Base-by-base conservation (phyloP, 2,113 vertebrate genomes). In the Istiophorus platypterus region DNA sequence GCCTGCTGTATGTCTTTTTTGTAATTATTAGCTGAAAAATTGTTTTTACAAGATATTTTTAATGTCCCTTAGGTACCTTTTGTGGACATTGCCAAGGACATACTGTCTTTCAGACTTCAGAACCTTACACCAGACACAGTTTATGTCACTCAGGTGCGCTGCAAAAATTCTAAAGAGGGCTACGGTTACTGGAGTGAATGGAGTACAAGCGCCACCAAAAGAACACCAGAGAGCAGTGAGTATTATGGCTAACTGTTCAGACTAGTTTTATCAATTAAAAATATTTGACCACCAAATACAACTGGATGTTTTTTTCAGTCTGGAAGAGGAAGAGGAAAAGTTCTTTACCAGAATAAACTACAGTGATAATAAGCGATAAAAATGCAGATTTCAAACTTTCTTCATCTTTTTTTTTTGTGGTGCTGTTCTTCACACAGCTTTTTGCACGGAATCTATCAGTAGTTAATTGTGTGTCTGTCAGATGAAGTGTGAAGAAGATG, bases 121-220 rank as follows among this genome's bases (percentile, higher is more conserved):
- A 85, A 83, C 0, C 96, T 99, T 29, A 89, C 72, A 62, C 96
- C 98, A 1, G 90, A 94, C 88, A 97, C 96, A 13, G 64, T 92
- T 0, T 98, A 99, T 79, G 72, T 87, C 2, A 94, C 95, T 89
- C 95, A 96, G 81, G 83, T 99, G 18, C 92, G 96, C 81, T 97
- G 96, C 88, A 97, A 94, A 85, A 76, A 89, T 61, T 4, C 14
- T 3, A 76, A 67, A 4, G 66, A 26, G 0, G 15, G 69, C 7
- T 1, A 18, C 0, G 95, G 95, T n/a, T 94, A 95, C 89, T 99
- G 98, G 98, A 99, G 98, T 78, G 80, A 96, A 18, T 99, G 98
- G 98, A 99, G 96, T 87, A 34, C 67, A 59, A 95, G 95, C 24
- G 86, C 89, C 34, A 93, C 85, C 0, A 78, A 82, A 1, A 78